phyloP scores from a whole-genome alignment of 1,140 invertebrate species.

The Drosophila orosa region DNA sequence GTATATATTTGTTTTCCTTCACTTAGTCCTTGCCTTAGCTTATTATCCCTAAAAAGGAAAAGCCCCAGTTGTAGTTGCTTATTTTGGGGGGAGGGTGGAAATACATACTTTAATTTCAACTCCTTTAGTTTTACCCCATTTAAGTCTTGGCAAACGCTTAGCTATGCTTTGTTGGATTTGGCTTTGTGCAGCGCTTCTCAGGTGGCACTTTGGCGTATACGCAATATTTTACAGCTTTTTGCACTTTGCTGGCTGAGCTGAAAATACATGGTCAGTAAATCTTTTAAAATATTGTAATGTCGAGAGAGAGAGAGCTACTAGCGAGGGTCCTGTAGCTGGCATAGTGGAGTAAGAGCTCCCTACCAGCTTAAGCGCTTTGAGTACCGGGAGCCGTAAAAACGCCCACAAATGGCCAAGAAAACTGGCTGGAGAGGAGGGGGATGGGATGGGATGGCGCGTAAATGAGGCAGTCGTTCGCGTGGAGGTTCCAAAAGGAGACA shows the following conservation, averaged over 20 bases:
- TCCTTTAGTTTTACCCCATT: constrained; percentile 28
- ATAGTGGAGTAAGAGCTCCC: constrained; percentile 20
- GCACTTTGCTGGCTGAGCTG: constrained; percentile 68
- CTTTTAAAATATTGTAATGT: constrained; percentile 81
- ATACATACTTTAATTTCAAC: constrained; percentile 30
- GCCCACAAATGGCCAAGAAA: constrained; percentile 43
- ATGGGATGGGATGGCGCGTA: constrained; percentile 28
- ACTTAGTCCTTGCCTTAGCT: not conserved
- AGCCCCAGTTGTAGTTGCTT: constrained; percentile 6
- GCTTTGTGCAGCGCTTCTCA: constrained; percentile 57
- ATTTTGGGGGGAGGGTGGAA: not conserved
- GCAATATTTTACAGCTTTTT: constrained; percentile 79
- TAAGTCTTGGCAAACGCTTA: constrained; percentile 54
- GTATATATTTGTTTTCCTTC: not conserved
- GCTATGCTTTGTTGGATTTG: constrained; percentile 58
- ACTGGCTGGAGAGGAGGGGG: constrained; percentile 3
- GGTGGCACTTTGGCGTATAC: constrained; percentile 60
- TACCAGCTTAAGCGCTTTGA: constrained; percentile 65
- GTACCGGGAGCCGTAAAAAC: constrained; percentile 62
- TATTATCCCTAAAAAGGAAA: not conserved
- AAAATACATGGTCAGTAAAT: constrained; percentile 76
- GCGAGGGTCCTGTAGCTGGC: not conserved
- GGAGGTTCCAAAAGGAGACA: constrained; percentile 11
- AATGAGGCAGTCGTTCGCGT: constrained; percentile 34
- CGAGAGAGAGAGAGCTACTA: constrained; percentile 9